Base-by-base conservation (phyloP, 2,797 vertebrate genomes). In the Xenops minutus region DNA sequence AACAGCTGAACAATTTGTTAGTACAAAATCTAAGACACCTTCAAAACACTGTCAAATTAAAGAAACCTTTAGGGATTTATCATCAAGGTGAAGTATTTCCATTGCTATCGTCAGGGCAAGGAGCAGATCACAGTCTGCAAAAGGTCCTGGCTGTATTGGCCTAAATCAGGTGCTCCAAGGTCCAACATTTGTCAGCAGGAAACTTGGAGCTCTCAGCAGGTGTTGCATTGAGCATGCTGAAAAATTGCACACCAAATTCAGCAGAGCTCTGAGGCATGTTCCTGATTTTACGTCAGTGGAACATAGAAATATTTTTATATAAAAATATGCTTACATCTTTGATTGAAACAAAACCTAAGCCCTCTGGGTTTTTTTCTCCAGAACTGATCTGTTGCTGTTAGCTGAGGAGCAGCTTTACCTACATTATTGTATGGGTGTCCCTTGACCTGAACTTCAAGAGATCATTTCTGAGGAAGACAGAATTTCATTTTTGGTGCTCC, bases 31-130 rank as follows among this genome's bases (percentile, higher is more conserved):
- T 71, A 64, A 72, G 46, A 55, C 39, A 55, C 37, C 56, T 82
- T 88, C 68, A 80, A 94, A 96, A 97, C 74, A 74, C 6, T 79
- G 46, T 63, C 68, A 91, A 36, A 76, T 80, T 74, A 63, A 86
- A 91, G 64, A 74, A 82, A 79, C 0, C 0, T 49, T 88, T 41
- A 49, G 52, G 23, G 34, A 85, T 84, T 90, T 88, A 55, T 86
- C 66, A 69, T 52, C n/a, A 63, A 89, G 30, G 52, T 75, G 58
- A 93, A 83, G 22, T 36, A 26, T 95, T 94, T 92, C 84, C 64
- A 75, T 36, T 64, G 78, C 37, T 83, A 0, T 74, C 14, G 49
- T 58, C 39, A 21, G 68, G 30, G 29, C 49, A 46, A 77, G 49
- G 37, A 77, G 52, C 86, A 91, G 61, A 19, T 61, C 41, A 39